These are phyloP conservation scores for Ligdia adustata DNA, from an alignment of 2,888 invertebrate species.

Conservation along the genomic window DNA sequence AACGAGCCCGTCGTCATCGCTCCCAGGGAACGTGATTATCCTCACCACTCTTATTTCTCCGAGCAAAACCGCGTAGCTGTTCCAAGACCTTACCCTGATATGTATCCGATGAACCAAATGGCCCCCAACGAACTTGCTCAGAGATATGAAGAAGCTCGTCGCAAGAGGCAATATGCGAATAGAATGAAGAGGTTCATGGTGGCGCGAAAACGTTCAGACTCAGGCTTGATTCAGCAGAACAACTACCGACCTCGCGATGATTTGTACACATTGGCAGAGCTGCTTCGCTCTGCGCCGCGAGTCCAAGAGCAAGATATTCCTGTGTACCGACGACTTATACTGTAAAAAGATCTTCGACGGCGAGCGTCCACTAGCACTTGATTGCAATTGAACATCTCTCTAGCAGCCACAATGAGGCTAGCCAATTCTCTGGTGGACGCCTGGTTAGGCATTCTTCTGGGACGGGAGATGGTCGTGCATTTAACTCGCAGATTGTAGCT, in stretches of 20 bases:
- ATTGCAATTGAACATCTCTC: conserved; percentile 31
- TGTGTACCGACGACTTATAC: conserved; percentile 85
- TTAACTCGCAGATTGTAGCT: conserved; percentile 74
- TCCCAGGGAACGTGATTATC: conserved; percentile 68
- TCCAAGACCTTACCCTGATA: conserved; percentile 69
- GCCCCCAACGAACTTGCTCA: conserved; percentile 73
- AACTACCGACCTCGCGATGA: conserved; percentile 81
- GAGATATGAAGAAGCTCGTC: conserved; percentile 75
- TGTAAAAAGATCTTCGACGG: conserved; percentile 64
- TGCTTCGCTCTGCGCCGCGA: conserved; percentile 79
- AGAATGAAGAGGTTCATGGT: conserved; percentile 86
- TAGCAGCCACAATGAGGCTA: conserved; percentile 33
- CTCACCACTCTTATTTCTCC: conserved; percentile 75
- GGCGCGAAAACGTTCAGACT: conserved; percentile 80
- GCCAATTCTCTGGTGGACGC: conserved; percentile 48
- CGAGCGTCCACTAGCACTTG: conserved; percentile 49
- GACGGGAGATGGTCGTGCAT: conserved; percentile 70
- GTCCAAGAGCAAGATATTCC: conserved; percentile 84
- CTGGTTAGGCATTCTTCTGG: conserved; percentile 46
- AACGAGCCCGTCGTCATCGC: conserved; percentile 83
- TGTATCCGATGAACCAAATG: conserved; percentile 57
- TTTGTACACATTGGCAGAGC: conserved; percentile 84
- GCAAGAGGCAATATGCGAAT: conserved; percentile 76
- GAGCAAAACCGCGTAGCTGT: conserved; percentile 76
- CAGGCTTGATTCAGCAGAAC: conserved; percentile 66